Evolutionary conservation across 2,888 invertebrate genomes (phyloP).

Genomic region (Creontiades dilutus): DNA sequence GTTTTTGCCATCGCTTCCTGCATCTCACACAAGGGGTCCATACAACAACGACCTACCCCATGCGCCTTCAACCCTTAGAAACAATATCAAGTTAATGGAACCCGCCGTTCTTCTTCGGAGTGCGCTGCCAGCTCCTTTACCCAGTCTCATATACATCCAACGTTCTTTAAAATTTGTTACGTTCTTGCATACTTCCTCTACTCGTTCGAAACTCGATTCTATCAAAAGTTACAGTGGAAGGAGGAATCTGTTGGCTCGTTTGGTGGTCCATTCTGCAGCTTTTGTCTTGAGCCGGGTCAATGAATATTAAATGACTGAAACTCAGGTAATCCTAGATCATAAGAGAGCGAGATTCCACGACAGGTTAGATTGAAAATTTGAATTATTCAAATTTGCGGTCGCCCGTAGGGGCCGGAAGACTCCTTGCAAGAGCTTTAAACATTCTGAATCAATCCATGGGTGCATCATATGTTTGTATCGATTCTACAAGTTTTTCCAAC

Average conservation of each 20-base stretch:
- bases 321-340: neutral
- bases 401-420: neutral
- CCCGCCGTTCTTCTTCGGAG: conserved; percentile 4
- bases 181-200: neutral
- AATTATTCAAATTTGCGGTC: neutral
- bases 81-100: conserved; percentile 64
- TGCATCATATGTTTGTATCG: too few relatives aligned
- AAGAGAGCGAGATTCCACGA: neutral
- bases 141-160: neutral
- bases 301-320: neutral
- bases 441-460: too few relatives aligned
- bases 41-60: neutral
- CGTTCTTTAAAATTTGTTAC: conserved; percentile 18
- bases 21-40: conserved; percentile 27
- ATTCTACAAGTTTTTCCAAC: too few relatives aligned
- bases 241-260: neutral
- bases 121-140: neutral
- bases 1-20: conserved; percentile 41
- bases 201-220: conserved; percentile 3
- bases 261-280: neutral
- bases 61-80: neutral
- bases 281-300: neutral
- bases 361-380: neutral
- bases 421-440: neutral
- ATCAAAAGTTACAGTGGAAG: neutral